Percentiles rank a stretch among this genome's conserved stretches.
These are phyloP conservation scores for Nesoenas mayeri DNA, from an alignment of 2,113 vertebrate genomes.

Conservation along the genomic window DNA sequence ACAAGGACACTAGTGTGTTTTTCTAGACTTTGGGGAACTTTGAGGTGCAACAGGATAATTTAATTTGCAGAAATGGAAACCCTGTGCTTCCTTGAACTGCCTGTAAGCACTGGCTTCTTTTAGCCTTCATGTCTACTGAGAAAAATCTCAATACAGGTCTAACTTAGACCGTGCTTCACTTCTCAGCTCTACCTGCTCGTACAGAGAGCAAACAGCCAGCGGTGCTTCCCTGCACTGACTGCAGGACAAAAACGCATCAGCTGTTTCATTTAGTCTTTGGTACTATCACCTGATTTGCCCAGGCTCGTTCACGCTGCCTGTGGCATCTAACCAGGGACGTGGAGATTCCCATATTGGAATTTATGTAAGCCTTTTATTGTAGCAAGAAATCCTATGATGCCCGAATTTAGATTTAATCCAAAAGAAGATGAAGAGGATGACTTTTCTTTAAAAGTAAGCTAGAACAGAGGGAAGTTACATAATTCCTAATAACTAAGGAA, in stretches of 20 bases:
- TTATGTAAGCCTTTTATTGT: neutral
- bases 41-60: neutral
- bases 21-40: neutral
- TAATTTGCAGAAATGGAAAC: neutral
- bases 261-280: neutral
- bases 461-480: fast-evolving
- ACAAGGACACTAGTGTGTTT: neutral
- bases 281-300: neutral
- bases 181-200: neutral
- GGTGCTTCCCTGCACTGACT: neutral
- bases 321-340: neutral
- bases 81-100: neutral
- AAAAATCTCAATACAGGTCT: neutral
- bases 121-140: neutral
- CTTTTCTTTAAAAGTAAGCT: neutral
- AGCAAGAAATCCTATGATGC: neutral
- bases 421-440: neutral
- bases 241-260: neutral
- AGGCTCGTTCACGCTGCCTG: neutral
- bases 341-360: neutral
- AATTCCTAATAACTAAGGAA: neutral
- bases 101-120: neutral
- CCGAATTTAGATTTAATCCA: neutral
- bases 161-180: neutral
- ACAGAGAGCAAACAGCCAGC: neutral